Conservation (phyloP, 1,140 invertebrate species). For the Pachyrhynchus sulphureomaculatus region DNA sequence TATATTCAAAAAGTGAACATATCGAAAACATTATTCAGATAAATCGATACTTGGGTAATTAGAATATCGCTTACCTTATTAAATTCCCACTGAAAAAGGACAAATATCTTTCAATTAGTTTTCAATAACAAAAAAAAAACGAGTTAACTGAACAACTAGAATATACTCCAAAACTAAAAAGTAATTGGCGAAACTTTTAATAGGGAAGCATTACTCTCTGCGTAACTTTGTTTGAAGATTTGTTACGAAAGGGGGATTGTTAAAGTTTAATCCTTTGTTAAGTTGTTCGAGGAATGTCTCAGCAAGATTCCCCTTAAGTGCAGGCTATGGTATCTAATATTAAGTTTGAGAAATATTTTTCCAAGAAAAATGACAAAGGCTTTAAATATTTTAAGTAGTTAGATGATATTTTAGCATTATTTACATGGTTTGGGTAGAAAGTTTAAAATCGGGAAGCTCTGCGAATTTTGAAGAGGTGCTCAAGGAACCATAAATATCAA, state of each 20-base stretch:
- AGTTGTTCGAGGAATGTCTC: constrained; percentile 22
- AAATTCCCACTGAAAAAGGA: too few species aligned
- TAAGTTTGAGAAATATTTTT: constrained; percentile 18
- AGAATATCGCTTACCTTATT: too few species aligned
- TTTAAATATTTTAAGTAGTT: background rate
- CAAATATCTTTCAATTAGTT: too few species aligned
- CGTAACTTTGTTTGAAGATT: constrained; percentile 25
- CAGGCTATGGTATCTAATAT: constrained; percentile 10
- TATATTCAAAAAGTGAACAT: too few species aligned
- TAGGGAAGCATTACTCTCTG: constrained; percentile 22
- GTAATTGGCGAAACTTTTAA: constrained; percentile 25
- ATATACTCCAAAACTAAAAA: constrained; percentile 21
- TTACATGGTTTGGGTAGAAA: too few species aligned
- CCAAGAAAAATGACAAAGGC: constrained; percentile 6
- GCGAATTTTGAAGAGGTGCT: too few species aligned
- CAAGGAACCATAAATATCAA: too few species aligned
- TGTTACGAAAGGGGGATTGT: constrained; percentile 26
- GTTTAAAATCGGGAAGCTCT: too few species aligned
- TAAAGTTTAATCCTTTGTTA: constrained; percentile 31
- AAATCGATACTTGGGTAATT: too few species aligned
- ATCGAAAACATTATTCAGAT: too few species aligned
- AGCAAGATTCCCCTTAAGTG: constrained; percentile 7
- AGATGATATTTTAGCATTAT: too few species aligned
- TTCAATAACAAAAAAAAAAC: too few species aligned
- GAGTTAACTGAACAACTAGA: constrained; percentile 5